Percentiles rank a stretch among this genome's conserved stretches.
phyloP scores from a whole-genome alignment of 92 coral and sea anemone species.

The Epizoanthus rinbou region DNA sequence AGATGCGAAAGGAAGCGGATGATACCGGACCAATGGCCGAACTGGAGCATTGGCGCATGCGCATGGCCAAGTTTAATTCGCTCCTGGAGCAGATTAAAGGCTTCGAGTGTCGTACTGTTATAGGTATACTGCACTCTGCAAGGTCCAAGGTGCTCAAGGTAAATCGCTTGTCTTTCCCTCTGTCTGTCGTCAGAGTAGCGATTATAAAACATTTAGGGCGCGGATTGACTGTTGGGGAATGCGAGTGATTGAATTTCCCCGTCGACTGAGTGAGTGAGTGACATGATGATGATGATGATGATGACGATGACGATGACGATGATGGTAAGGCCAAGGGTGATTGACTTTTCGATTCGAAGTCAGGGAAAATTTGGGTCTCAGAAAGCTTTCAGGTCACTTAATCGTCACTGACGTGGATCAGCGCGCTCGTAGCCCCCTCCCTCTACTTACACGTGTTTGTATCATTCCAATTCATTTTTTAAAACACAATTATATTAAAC shows the following conservation, averaged over 20 bases:
- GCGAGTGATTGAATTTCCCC: no score
- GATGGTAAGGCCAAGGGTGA: no score
- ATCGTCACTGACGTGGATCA: not conserved
- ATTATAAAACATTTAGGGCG: no score
- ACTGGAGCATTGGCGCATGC: constrained; percentile 89
- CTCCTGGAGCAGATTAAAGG: constrained; percentile 84
- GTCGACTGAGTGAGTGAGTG: no score
- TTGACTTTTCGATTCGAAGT: no score
- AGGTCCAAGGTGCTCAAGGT: constrained; percentile 85
- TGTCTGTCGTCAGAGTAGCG: not conserved
- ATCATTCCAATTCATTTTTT: no score
- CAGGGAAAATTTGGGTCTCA: not conserved
- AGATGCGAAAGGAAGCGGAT: constrained; percentile 92
- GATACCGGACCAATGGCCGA: constrained; percentile 95
- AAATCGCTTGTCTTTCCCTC: not conserved
- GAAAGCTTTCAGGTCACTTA: not conserved
- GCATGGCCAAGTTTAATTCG: constrained; percentile 91
- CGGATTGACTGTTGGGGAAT: no score
- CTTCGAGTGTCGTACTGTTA: constrained; percentile 67
- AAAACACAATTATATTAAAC: no score
- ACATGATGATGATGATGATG: no score
- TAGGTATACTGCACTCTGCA: constrained; percentile 69
- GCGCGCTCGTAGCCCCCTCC: not conserved
- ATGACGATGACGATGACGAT: no score
- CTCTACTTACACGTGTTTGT: not conserved